Percentiles rank a stretch among this genome's conserved stretches.
phyloP scores from a whole-genome alignment of 1,140 invertebrate genomes.

The Mizuhopecten yessoensis region DNA sequence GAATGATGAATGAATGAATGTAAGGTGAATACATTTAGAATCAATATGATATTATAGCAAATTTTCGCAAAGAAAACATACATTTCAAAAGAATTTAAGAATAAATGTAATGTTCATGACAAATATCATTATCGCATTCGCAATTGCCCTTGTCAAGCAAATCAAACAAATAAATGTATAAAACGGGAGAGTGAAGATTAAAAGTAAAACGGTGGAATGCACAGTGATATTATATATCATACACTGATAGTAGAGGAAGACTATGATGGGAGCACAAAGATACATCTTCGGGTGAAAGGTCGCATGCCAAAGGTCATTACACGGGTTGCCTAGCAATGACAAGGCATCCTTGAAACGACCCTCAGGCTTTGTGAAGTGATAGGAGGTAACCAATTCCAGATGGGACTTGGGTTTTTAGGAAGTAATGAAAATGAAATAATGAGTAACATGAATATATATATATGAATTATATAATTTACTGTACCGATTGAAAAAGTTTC shows the following conservation, averaged over 20 bases:
- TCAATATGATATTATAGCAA: not conserved
- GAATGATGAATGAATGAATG: not conserved
- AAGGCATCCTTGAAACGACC: not conserved
- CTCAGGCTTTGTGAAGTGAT: not conserved
- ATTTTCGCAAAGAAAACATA: no score
- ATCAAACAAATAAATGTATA: not conserved
- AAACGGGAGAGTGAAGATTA: not conserved
- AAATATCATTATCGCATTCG: no score
- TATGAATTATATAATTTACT: not conserved
- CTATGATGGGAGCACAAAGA: not conserved
- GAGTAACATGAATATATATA: not conserved
- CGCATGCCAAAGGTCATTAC: not conserved
- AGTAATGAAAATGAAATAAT: not conserved
- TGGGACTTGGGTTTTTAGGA: not conserved
- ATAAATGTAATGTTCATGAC: no score
- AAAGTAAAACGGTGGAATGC: not conserved
- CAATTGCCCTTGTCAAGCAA: not conserved
- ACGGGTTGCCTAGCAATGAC: not conserved
- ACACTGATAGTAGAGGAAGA: not conserved
- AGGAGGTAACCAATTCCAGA: not conserved
- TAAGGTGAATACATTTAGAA: not conserved
- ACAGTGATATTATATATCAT: not conserved
- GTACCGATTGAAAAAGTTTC: not conserved
- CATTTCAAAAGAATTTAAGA: no score
- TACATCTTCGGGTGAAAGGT: not conserved